A percentile compares a stretch with the other conserved stretches of the same genome.
Evolutionary conservation across 2,888 invertebrate genomes (phyloP).

Genomic region (Rhogogaster chlorosoma): DNA sequence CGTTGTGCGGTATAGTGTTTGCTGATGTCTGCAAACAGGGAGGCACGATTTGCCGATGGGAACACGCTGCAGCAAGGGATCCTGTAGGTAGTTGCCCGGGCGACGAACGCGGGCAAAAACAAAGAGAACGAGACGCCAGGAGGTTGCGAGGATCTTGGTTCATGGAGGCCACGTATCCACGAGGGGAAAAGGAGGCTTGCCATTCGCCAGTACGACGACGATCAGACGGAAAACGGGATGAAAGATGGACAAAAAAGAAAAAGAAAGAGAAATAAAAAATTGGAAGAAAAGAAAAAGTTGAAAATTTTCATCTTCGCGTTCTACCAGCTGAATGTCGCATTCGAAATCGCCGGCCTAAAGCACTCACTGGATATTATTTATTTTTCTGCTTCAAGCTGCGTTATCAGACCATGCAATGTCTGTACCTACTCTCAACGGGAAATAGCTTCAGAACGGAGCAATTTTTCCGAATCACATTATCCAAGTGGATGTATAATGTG

Average conservation of each 20-base stretch:
- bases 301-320: background rate
- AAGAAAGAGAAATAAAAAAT: background rate
- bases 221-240: background rate
- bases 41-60: constrained; percentile 43
- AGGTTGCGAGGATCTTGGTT: constrained; percentile 2
- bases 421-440: background rate
- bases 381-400: too few species aligned
- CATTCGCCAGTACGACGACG: background rate
- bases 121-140: constrained; percentile 26
- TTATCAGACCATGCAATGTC: background rate
- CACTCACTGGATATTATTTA: background rate
- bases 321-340: background rate
- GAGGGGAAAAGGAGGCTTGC: background rate
- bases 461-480: background rate
- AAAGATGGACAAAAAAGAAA: background rate
- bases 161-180: background rate
- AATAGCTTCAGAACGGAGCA: background rate
- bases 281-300: too few species aligned
- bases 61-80: constrained; percentile 16
- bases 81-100: constrained; percentile 57
- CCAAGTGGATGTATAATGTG: background rate
- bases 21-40: constrained; percentile 50
- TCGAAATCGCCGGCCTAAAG: too few species aligned
- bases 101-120: constrained; percentile 58
- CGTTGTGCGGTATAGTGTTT: constrained; percentile 39